Base-by-base conservation (phyloP, 1,140 invertebrate genomes). In the Acromyrmex heyeri region DNA sequence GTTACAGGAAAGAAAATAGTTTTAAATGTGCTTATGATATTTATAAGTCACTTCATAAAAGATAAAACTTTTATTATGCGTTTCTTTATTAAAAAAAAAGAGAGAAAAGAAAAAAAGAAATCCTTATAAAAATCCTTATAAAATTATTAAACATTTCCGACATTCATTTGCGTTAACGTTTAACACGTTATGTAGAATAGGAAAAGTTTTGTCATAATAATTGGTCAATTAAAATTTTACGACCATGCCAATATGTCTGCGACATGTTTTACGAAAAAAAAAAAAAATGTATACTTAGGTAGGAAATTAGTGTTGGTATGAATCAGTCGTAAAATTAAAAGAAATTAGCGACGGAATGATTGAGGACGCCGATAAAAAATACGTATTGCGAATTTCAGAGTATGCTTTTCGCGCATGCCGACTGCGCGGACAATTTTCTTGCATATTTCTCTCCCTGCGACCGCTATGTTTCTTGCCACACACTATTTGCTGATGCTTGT, bases 381-480 rank as follows among this genome's bases (percentile, higher is more conserved):
- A 61, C 53, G 53, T n/a, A 14, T 44, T 24, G n/a, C 24, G n/a
- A 67, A 34, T 62, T 44, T 82, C 38, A 18, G 53, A 44, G 55
- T 50, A 57, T 59, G n/a, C 65, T 64, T 79, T 34, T 34, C 48
- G 48, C 44, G 44, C n/a, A 50, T 65, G 76, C 48, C 14, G 6
- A 10, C 34, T n/a, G 48, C 18, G 48, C 21, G 30, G 50, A 88
- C 27, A 18, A 69, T 89, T 88, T 86, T 88, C 82, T 44, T 62
- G 30, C 72, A 83, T 75, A 83, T 62, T 83, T 24, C 53, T 48
- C 53, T 24, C 59, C 44, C 30, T 24, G 34, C n/a, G 65, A 82
- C n/a, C 64, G 38, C 27, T 30, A n/a, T 16, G 6, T 62, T 83
- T 65, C 81, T 75, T 75, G 70, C 69, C n/a, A 57, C n/a, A 57